Evolutionary conservation across 2,888 invertebrate species (phyloP), one percentile per base, ranked within the genome.

Genomic region (Julus scandinavius): DNA sequence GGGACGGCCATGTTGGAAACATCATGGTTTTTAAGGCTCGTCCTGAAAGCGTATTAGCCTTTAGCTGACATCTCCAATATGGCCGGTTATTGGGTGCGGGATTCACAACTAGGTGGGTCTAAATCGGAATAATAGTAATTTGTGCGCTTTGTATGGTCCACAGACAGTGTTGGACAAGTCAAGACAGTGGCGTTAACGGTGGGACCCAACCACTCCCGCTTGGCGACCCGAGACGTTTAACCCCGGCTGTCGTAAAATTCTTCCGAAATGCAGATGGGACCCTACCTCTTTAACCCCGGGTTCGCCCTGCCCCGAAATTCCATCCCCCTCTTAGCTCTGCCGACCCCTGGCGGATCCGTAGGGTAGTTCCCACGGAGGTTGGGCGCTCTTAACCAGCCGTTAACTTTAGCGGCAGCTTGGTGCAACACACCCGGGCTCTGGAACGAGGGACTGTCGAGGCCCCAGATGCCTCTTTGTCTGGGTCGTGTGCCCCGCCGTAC

Each of bases 281-380:
- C 63, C 63, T 63, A n/a, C 63, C 63, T 63, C 63, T 63, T 63
- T 63, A n/a, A 63, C 63, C 63, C 63, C 63, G 63, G 63, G 63
- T 29, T 29, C 29, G 29, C 29, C 29, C 29, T 29, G 29, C 29
- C 29, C 29, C 29, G 29, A 29, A 29, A 29, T 63, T 63, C n/a
- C 63, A 15, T 6, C n/a, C n/a, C n/a, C 63, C 6, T n/a, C n/a
- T 15, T 2, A 1, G 5, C 63, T 63, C 63, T 63, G n/a, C 17
- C 63, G 17, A 63, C 63, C 63, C 63, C 63, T 63, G 6, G 63
- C 63, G 63, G 63, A n/a, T n/a, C 4, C 17, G 1, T 17, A 5
- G 63, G 63, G 15, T 6, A n/a, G 1, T 63, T 63, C 63, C 63
- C 63, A 63, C 63, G 63, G 63, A n/a, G n/a, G 45, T 45, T 2